phyloP scores from a whole-genome alignment of 37 sponge, comb jelly and placozoan genomes.

The Axinella damicornis region DNA sequence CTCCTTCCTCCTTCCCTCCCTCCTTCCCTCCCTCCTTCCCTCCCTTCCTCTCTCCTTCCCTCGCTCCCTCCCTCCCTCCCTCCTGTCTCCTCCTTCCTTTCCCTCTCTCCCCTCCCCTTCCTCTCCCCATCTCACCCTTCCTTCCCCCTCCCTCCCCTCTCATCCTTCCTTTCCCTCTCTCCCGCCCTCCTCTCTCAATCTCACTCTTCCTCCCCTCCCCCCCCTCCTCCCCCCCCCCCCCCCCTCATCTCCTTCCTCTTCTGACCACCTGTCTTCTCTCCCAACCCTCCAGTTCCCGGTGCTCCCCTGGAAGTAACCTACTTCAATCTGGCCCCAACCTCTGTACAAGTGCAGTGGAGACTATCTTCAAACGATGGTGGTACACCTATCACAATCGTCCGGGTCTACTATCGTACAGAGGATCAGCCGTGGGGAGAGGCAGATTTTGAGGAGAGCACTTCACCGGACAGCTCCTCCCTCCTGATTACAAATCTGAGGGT shows the following conservation, averaged over 20 bases:
- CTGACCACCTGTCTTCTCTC: neutral
- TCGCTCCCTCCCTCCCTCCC: too few species aligned
- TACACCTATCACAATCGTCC: neutral
- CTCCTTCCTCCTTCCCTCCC: too few species aligned
- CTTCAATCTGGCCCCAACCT: conserved; percentile 11
- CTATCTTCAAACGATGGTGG: conserved; percentile 20
- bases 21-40: too few species aligned
- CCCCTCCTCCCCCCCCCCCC: neutral
- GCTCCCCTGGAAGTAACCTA: neutral
- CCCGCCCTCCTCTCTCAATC: neutral
- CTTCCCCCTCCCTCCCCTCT: neutral
- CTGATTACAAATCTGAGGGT: neutral
- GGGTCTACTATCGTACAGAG: neutral
- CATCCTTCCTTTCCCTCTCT: neutral
- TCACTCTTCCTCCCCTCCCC: neutral
- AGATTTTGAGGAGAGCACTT: neutral
- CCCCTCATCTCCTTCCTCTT: neutral
- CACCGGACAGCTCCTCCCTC: too few species aligned
- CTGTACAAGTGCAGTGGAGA: conserved; percentile 25
- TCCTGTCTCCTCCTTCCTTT: too few species aligned
- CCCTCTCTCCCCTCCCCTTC: neutral
- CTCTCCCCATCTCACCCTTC: neutral
- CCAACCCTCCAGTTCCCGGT: conserved; percentile 20
- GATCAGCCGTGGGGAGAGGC: neutral
- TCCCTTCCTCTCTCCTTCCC: too few species aligned